Evolutionary conservation across 2,113 vertebrate genomes (phyloP), one percentile per base, ranked within the genome.

Genomic region (Sander vitreus): DNA sequence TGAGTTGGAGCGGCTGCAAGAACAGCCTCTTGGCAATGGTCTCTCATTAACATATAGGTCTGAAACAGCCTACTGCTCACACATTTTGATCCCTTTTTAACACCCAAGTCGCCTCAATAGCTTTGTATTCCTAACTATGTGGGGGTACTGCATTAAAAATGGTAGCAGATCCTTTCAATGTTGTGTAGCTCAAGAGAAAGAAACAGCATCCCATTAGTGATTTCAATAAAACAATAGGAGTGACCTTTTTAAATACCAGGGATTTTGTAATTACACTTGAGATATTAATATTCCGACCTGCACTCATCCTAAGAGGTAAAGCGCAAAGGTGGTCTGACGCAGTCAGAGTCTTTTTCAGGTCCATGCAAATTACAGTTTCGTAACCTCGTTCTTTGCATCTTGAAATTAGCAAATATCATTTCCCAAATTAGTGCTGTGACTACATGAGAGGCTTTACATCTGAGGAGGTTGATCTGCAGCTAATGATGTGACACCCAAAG

Each of bases 1-100:
- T 53, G 57, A 80, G 53, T 73, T 30, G n/a, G 67, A 67, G 57
- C 75, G 45, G 47, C 55, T 59, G 62, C 69, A 47, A 39, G 18
- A 39, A 11, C 80, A 78, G 54, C 82, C 43, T 76, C 57, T 85
- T 93, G 90, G 89, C 90, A 85, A 70, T 12, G 59, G 33, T 57
- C n/a, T 65, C 86, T 88, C 78, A 94, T 94, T 93, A 90, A 80
- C 88, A 90, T 85, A 66, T 43, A 84, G 72, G 18, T 83, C 85
- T 88, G 48, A 87, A 89, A 80, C 75, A 50, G 88, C 70, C 67
- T 64, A 80, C 77, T 73, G 60, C 85, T 90, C 71, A 51, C 86
- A 60, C 63, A 70, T 88, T 43, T 87, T 90, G 87, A 90, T 91
- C 84, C 51, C 82, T 79, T 92, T 89, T 90, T 81, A 60, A 80